These are phyloP conservation scores for Epizoanthus scotinus DNA, from an alignment of 92 coral and sea anemone genomes.

Conservation along the genomic window DNA sequence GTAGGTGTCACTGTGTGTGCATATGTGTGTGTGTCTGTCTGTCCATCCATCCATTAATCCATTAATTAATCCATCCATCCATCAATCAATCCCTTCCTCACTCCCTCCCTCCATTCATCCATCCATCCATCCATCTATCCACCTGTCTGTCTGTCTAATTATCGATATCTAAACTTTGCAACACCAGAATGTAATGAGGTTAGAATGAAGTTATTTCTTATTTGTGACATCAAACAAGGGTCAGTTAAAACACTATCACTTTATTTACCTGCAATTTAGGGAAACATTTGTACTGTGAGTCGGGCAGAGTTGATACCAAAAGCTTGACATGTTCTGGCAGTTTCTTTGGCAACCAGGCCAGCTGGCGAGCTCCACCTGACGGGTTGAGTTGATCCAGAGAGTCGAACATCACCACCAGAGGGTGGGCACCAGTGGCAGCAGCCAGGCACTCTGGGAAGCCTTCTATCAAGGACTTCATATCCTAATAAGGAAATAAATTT, in stretches of 20 bases:
- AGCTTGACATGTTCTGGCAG: constrained; percentile 78
- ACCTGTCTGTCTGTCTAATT: no score
- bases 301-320: constrained; percentile 83
- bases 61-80: no score
- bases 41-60: no score
- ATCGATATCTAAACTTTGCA: no score
- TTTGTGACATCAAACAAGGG: neutral
- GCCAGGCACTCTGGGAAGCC: constrained; percentile 59
- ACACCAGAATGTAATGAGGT: no score
- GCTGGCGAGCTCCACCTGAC: constrained; percentile 63
- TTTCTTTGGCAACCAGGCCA: constrained; percentile 75
- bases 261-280: constrained; percentile 64
- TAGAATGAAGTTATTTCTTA: neutral
- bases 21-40: no score
- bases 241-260: neutral
- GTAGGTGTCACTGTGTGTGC: no score
- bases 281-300: constrained; percentile 66
- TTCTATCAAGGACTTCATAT: constrained; percentile 59
- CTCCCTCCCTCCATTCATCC: no score
- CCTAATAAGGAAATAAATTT: constrained; percentile 26
- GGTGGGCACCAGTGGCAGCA: constrained; percentile 63
- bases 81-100: no score
- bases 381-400: constrained; percentile 81
- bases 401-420: constrained; percentile 69
- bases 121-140: no score